Evolutionary conservation across 2,888 invertebrate genomes (phyloP).

Genomic region (Embidobia sp.): DNA sequence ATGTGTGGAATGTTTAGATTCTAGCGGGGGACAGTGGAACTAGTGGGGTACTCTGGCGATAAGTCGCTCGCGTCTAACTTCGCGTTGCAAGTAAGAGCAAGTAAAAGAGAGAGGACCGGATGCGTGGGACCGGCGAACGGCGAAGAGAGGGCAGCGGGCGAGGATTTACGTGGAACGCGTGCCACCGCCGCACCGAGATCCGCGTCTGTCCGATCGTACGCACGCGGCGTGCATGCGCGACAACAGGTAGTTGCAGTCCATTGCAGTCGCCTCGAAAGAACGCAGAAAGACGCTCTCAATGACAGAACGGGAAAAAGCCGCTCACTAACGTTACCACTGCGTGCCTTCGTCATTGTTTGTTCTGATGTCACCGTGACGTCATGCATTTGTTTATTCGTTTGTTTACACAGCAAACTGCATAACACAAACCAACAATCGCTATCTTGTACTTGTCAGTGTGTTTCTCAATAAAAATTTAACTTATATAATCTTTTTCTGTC

Average conservation of each 20-base stretch:
- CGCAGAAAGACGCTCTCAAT: slow-evolving; percentile 27
- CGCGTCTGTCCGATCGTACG: too few relatives aligned
- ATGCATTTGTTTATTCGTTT: too few relatives aligned
- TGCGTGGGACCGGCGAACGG: slow-evolving; percentile 3
- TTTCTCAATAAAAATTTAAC: too few relatives aligned
- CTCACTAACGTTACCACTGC: slow-evolving; percentile 2
- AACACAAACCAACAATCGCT: too few relatives aligned
- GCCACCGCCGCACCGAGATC: slow-evolving; percentile 18
- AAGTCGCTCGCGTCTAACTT: slow-evolving; percentile 37
- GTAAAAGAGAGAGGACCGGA: slow-evolving; percentile 26
- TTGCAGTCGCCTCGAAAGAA: slow-evolving; percentile 23
- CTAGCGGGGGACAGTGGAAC: not conserved
- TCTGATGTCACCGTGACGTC: slow-evolving; percentile 24
- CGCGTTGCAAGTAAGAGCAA: slow-evolving; percentile 17
- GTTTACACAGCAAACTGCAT: too few relatives aligned
- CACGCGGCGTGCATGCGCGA: slow-evolving; percentile 39
- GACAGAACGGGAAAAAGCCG: slow-evolving; percentile 3
- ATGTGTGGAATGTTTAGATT: not conserved
- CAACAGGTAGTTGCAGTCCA: slow-evolving; percentile 59
- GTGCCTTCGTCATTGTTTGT: slow-evolving; percentile 4
- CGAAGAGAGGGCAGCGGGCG: too few relatives aligned
- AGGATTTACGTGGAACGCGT: slow-evolving; percentile 42
- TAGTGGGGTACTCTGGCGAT: slow-evolving; percentile 12
- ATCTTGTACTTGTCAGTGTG: too few relatives aligned
- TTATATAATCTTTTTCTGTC: too few relatives aligned